These are phyloP conservation scores for Spialia ferax DNA, from an alignment of 2,888 invertebrate species.

Conservation along the genomic window DNA sequence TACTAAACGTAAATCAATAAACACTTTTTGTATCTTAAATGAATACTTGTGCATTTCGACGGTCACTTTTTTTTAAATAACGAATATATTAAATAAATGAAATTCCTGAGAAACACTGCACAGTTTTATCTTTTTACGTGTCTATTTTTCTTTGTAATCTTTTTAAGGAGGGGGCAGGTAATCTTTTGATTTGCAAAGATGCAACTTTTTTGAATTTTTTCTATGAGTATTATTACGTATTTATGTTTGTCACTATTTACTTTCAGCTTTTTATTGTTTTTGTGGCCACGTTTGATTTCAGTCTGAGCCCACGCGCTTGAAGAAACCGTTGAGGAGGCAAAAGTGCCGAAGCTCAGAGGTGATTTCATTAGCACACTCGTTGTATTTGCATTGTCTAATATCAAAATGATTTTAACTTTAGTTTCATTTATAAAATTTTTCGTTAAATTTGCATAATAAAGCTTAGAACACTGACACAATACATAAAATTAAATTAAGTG, in stretches of 20 bases:
- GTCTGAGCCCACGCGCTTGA: slow-evolving; percentile 70
- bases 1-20: neutral
- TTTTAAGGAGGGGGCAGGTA: neutral
- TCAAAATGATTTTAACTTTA: neutral
- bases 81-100: neutral
- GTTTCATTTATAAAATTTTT: too few relatives aligned
- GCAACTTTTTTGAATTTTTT: neutral
- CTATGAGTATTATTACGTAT: neutral
- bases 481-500: too few relatives aligned
- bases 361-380: slow-evolving; percentile 52
- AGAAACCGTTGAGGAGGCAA: slow-evolving; percentile 80
- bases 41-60: neutral
- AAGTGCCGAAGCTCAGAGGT: slow-evolving; percentile 84
- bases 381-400: slow-evolving; percentile 29
- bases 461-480: too few relatives aligned
- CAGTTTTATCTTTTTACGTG: neutral
- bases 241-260: slow-evolving; percentile 44
- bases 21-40: neutral
- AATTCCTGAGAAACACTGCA: neutral
- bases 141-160: neutral
- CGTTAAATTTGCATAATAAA: too few relatives aligned
- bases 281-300: slow-evolving; percentile 68
- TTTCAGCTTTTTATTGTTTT: slow-evolving; percentile 57
- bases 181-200: neutral
- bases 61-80: neutral